These are phyloP conservation scores for Stratiomys singularior DNA, from an alignment of 2,888 invertebrate species.

Conservation along the genomic window DNA sequence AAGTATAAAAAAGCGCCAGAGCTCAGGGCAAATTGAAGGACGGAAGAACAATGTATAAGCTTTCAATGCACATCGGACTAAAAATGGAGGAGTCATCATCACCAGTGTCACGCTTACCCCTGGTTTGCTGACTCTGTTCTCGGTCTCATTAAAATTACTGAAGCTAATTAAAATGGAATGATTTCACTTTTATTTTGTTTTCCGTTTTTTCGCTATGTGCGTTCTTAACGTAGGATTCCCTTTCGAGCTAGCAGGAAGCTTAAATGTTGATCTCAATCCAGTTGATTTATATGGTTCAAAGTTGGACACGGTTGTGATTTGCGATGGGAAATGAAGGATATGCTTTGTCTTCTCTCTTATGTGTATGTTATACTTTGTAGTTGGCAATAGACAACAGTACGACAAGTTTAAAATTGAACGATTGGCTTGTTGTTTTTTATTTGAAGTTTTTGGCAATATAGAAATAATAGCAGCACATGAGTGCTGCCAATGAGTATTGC, in stretches of 20 bases:
- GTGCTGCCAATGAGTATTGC: too few relatives aligned
- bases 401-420: too few relatives aligned
- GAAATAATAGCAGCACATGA: too few relatives aligned
- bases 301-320: not conserved
- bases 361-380: too few relatives aligned
- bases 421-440: too few relatives aligned
- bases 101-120: too few relatives aligned
- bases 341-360: too few relatives aligned
- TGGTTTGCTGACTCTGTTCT: not conserved
- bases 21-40: not conserved
- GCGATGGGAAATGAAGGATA: not conserved
- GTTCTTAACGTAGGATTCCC: not conserved
- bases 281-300: not conserved
- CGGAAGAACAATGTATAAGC: too few relatives aligned
- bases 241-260: not conserved
- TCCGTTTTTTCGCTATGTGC: not conserved
- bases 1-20: not conserved
- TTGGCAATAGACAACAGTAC: too few relatives aligned
- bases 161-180: constrained; percentile 13
- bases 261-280: not conserved
- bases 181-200: not conserved
- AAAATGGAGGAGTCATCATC: not conserved
- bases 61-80: not conserved
- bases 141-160: constrained; percentile 14
- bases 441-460: too few relatives aligned